Evolutionary conservation across 37 sponge, comb jelly and placozoan genomes (phyloP).

Genomic region (Ephydatia muelleri): DNA sequence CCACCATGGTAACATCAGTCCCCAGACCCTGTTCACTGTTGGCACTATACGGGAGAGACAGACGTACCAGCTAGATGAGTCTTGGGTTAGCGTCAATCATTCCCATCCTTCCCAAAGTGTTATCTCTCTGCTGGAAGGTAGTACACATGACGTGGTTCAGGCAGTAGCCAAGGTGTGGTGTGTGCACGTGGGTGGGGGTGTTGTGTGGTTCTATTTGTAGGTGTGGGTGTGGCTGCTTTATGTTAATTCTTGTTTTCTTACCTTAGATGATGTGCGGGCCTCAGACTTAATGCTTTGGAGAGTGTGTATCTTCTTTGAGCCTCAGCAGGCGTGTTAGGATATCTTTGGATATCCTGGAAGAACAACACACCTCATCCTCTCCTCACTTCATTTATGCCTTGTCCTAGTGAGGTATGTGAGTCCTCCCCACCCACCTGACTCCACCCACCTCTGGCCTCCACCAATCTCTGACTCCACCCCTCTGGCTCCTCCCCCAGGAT

Average conservation of each 20-base stretch:
- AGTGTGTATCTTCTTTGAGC: neutral
- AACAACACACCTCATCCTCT: slow-evolving; percentile 22
- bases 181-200: neutral
- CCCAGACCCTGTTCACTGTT: too few species aligned
- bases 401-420: neutral
- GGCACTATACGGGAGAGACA: slow-evolving; percentile 30
- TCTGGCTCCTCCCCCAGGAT: neutral
- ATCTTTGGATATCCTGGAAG: slow-evolving; percentile 1
- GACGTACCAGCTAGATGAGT: neutral
- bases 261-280: neutral
- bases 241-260: neutral
- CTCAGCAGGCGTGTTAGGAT: neutral
- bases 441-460: neutral
- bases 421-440: neutral
- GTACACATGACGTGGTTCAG: neutral
- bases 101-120: neutral
- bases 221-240: too few species aligned
- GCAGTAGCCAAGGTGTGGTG: neutral
- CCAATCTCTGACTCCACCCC: neutral
- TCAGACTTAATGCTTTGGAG: neutral
- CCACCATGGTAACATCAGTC: too few species aligned
- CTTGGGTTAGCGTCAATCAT: slow-evolving; percentile 1
- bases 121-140: neutral
- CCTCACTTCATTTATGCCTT: slow-evolving; percentile 26
- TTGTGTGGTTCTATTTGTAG: neutral